These are phyloP conservation scores for Lasioglossum lativentre DNA, from an alignment of 2,888 invertebrate genomes.

Conservation along the genomic window DNA sequence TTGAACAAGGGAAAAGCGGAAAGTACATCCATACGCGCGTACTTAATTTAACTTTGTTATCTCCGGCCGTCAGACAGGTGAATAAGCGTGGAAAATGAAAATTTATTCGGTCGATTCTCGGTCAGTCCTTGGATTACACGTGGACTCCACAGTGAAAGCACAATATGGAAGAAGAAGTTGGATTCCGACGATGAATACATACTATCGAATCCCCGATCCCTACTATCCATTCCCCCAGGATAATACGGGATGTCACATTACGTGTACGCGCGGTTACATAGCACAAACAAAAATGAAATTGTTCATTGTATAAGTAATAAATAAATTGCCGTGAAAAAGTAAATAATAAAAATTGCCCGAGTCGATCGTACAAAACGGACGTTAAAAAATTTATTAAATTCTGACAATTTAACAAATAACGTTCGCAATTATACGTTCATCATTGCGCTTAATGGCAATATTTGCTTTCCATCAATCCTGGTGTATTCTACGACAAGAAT, in stretches of 20 bases:
- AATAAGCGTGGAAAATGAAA: slow-evolving; percentile 49
- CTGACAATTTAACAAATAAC: too few relatives aligned
- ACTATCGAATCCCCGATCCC: slow-evolving; percentile 33
- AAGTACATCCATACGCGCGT: slow-evolving; percentile 2
- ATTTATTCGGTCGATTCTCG: slow-evolving; percentile 45
- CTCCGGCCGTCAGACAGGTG: slow-evolving; percentile 29
- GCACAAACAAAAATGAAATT: neutral
- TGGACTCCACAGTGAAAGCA: slow-evolving; percentile 6
- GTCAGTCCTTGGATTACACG: neutral
- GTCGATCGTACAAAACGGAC: too few relatives aligned
- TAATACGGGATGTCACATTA: slow-evolving; percentile 18
- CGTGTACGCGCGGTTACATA: neutral
- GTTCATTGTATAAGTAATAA: too few relatives aligned
- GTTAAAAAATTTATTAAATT: too few relatives aligned
- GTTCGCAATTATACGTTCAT: too few relatives aligned
- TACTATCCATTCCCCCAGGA: slow-evolving; percentile 10
- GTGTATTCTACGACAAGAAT: too few relatives aligned
- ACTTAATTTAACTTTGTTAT: slow-evolving; percentile 49
- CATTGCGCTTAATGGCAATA: too few relatives aligned
- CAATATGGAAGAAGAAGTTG: slow-evolving; percentile 26
- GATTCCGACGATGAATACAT: slow-evolving; percentile 34
- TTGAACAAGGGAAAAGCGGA: neutral
- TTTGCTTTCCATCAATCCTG: too few relatives aligned
- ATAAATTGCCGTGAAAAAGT: too few relatives aligned
- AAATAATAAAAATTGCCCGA: too few relatives aligned